phyloP scores from a whole-genome alignment of 2,113 vertebrate species.

The Anhinga anhinga region DNA sequence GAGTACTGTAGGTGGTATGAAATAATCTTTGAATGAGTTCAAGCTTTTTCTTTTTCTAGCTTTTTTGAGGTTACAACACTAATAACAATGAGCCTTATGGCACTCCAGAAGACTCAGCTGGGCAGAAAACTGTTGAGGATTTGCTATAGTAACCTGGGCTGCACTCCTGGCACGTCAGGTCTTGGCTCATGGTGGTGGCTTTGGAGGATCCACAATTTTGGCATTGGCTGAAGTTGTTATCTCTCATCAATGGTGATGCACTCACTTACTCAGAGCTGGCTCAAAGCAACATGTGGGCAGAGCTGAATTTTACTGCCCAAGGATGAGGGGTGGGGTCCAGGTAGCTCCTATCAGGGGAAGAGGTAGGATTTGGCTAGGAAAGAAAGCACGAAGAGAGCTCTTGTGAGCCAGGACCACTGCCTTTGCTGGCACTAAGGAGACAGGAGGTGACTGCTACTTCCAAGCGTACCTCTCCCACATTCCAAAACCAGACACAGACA shows the following conservation, averaged over 20 bases:
- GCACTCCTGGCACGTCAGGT: not conserved
- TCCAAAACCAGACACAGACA: not conserved
- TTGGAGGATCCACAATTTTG: not conserved
- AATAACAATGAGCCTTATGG: not conserved
- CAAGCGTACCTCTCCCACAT: not conserved
- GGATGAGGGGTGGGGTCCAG: not conserved
- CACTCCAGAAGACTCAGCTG: constrained; percentile 26
- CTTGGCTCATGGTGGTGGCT: not conserved
- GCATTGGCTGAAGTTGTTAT: not conserved
- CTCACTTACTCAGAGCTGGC: not conserved
- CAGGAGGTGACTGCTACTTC: not conserved
- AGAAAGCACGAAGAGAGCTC: not conserved
- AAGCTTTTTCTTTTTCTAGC: constrained; percentile 43
- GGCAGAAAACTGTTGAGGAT: constrained; percentile 39
- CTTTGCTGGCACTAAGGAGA: not conserved
- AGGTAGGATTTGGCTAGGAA: not conserved
- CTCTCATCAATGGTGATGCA: not conserved
- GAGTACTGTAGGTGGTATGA: constrained; percentile 56
- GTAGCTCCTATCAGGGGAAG: not conserved
- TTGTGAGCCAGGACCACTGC: not conserved
- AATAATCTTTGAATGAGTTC: constrained; percentile 60
- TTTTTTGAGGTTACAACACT: constrained; percentile 41
- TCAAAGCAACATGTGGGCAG: not conserved
- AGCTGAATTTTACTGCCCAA: not conserved
- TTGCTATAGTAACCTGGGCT: constrained; percentile 30